These are phyloP conservation scores for Taxidea taxus DNA, from an alignment of 2,113 vertebrate species.

Conservation along the genomic window DNA sequence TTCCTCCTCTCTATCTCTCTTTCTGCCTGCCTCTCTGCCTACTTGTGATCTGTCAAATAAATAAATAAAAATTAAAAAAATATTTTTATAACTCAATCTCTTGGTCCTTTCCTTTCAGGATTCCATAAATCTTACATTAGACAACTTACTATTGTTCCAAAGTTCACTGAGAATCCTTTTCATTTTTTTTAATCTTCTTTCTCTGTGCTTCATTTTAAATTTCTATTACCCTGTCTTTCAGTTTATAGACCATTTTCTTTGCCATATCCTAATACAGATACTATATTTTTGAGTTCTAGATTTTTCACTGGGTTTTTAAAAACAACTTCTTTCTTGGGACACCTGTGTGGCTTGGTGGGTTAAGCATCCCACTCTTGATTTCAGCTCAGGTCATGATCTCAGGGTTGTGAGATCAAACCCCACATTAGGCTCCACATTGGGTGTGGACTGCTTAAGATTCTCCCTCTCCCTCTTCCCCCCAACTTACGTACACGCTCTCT, in stretches of 20 bases:
- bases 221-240: neutral
- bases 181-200: neutral
- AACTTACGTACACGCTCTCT: neutral
- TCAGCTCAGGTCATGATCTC: too few species aligned
- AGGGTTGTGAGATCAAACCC: too few species aligned
- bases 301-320: neutral
- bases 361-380: too few species aligned
- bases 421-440: neutral
- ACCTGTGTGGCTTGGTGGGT: too few species aligned
- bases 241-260: slow-evolving; percentile 31
- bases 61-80: too few species aligned
- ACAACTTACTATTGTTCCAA: neutral
- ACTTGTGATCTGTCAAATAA: too few species aligned
- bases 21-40: too few species aligned
- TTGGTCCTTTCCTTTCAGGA: neutral
- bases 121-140: neutral
- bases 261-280: neutral
- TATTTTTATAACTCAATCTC: neutral
- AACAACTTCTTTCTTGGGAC: neutral
- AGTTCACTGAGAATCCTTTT: neutral
- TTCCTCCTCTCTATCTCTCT: too few species aligned
- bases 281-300: slow-evolving; percentile 33
- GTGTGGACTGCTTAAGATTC: neutral
- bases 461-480: neutral
- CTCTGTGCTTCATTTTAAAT: slow-evolving; percentile 9